These are phyloP conservation scores for Fratercula arctica DNA, from an alignment of 2,797 vertebrate species.

Conservation along the genomic window DNA sequence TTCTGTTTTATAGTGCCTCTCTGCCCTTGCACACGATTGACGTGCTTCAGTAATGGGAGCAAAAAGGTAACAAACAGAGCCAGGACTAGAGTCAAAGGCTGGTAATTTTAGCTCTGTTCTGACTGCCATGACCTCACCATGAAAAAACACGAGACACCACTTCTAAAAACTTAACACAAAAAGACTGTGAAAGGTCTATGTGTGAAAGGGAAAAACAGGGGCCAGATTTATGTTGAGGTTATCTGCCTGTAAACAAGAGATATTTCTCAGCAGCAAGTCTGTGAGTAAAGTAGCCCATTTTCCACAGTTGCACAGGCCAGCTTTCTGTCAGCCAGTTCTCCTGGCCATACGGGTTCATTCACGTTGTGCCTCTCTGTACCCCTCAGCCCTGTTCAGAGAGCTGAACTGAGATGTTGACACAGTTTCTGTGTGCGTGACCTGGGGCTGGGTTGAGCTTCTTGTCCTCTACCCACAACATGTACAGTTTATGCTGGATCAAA, in stretches of 20 bases:
- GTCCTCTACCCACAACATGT: background rate
- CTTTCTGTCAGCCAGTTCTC: background rate
- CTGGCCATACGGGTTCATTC: rapidly evolving
- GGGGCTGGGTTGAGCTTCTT: background rate
- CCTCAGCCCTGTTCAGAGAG: background rate
- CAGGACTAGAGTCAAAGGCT: background rate
- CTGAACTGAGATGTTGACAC: background rate
- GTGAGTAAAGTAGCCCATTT: background rate
- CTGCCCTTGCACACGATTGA: background rate
- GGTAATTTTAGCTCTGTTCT: background rate
- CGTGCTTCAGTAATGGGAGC: background rate
- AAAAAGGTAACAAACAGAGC: background rate
- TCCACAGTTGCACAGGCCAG: background rate
- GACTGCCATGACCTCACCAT: background rate
- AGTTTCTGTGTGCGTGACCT: background rate
- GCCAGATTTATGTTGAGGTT: rapidly evolving
- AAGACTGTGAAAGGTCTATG: background rate
- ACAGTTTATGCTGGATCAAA: background rate
- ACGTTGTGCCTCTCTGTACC: background rate
- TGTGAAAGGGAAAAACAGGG: background rate
- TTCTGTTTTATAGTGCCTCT: background rate
- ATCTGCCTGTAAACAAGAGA: background rate
- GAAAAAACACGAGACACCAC: background rate
- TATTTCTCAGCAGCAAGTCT: background rate
- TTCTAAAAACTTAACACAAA: background rate